Evolutionary conservation across 2,888 invertebrate species (phyloP).

Genomic region (Tridacna gigas): DNA sequence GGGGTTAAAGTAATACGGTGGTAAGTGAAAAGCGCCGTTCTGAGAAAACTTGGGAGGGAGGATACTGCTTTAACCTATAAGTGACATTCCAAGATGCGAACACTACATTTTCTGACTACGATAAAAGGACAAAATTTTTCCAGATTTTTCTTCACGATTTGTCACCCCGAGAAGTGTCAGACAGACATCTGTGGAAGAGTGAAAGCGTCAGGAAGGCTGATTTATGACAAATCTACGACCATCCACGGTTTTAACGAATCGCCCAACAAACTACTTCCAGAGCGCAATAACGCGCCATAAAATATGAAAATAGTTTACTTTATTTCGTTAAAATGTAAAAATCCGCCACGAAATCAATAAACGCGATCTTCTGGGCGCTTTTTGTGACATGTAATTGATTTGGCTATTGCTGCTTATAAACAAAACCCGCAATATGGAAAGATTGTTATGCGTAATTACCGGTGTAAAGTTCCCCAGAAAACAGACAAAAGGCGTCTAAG

Average conservation of each 20-base stretch:
- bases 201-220: constrained; percentile 2
- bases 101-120: too few relatives aligned
- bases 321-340: constrained; percentile 31
- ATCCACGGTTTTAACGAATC: constrained; percentile 10
- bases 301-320: constrained; percentile 26
- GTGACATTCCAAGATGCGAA: too few relatives aligned
- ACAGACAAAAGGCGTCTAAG: constrained; percentile 59
- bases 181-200: not conserved
- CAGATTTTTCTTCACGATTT: too few relatives aligned
- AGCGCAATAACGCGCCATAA: constrained; percentile 28
- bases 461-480: constrained; percentile 48
- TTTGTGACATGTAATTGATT: constrained; percentile 60
- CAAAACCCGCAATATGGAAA: constrained; percentile 43
- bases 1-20: too few relatives aligned
- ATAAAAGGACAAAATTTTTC: too few relatives aligned
- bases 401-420: constrained; percentile 43
- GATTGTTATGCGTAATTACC: constrained; percentile 56
- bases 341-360: constrained; percentile 38
- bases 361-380: constrained; percentile 34
- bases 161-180: too few relatives aligned
- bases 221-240: constrained; percentile 5
- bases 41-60: too few relatives aligned
- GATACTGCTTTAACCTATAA: too few relatives aligned
- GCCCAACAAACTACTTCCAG: constrained; percentile 19
- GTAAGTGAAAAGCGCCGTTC: too few relatives aligned